A percentile compares a stretch with the other conserved stretches of the same genome.
These are phyloP conservation scores for Batillaria attramentaria DNA, from an alignment of 1,140 invertebrate genomes.

Conservation along the genomic window DNA sequence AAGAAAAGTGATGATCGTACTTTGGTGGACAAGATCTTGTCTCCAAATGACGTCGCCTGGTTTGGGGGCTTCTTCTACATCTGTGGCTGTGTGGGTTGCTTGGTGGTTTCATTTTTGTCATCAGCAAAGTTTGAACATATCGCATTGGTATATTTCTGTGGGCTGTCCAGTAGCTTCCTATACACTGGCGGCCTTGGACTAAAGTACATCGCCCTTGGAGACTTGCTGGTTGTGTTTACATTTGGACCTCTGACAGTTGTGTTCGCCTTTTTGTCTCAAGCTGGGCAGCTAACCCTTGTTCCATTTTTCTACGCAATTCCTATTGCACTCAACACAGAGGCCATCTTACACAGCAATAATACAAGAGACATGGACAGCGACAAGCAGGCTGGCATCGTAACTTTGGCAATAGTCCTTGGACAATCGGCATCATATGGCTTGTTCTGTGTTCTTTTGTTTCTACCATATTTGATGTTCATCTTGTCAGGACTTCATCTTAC, in stretches of 20 bases:
- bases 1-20: constrained; percentile 88
- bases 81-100: constrained; percentile 90
- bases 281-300: constrained; percentile 78
- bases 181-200: constrained; percentile 90
- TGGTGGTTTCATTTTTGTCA: constrained; percentile 84
- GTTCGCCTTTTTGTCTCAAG: constrained; percentile 93
- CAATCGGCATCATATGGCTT: constrained; percentile 91
- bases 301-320: constrained; percentile 94
- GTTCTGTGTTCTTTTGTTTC: constrained; percentile 91
- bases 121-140: constrained; percentile 94
- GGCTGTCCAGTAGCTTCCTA: constrained; percentile 86
- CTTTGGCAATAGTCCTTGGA: constrained; percentile 93
- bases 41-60: constrained; percentile 88
- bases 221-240: constrained; percentile 90
- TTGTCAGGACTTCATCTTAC: constrained; percentile 85
- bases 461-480: constrained; percentile 91
- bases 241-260: constrained; percentile 96
- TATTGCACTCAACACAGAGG: constrained; percentile 93
- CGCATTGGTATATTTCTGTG: constrained; percentile 94
- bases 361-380: constrained; percentile 91
- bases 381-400: constrained; percentile 89
- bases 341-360: constrained; percentile 95
- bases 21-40: constrained; percentile 90
- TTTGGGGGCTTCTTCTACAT: constrained; percentile 90
- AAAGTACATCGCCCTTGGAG: constrained; percentile 93